Conservation (phyloP, 2,113 vertebrate species). For the Ameiurus melas region DNA sequence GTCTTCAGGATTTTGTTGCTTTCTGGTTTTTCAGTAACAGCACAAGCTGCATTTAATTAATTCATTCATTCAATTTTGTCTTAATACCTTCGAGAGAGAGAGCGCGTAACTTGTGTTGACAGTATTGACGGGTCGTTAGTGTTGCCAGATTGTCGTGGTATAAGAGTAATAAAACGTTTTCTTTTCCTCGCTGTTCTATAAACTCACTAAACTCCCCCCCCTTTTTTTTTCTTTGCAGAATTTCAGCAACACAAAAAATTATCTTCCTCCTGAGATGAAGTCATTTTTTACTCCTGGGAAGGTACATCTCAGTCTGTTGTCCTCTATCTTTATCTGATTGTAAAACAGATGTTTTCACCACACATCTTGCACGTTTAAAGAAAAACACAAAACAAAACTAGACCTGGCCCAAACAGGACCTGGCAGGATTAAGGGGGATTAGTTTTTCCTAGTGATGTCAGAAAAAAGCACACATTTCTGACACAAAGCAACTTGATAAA, state of each 20-base stretch:
- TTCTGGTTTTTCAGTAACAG: not conserved
- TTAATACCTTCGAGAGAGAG: no score
- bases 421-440: no score
- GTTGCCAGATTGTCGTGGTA: not conserved
- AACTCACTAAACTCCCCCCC: not conserved
- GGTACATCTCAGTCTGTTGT: conserved; percentile 64
- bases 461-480: not conserved
- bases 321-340: not conserved
- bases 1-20: not conserved
- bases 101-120: no score
- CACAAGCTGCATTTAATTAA: not conserved
- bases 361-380: no score
- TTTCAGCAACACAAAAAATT: conserved; percentile 99
- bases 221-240: conserved; percentile 73
- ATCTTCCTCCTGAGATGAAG: conserved; percentile 97
- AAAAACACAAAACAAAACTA: no score
- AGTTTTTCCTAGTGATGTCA: not conserved
- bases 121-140: not conserved
- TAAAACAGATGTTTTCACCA: not conserved
- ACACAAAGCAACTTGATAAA: not conserved
- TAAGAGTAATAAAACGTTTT: not conserved
- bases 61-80: not conserved
- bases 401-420: no score
- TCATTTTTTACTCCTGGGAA: conserved; percentile 96
- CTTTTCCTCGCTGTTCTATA: not conserved